phyloP scores from a whole-genome alignment of 2,888 invertebrate genomes.

The Sericinus montela region DNA sequence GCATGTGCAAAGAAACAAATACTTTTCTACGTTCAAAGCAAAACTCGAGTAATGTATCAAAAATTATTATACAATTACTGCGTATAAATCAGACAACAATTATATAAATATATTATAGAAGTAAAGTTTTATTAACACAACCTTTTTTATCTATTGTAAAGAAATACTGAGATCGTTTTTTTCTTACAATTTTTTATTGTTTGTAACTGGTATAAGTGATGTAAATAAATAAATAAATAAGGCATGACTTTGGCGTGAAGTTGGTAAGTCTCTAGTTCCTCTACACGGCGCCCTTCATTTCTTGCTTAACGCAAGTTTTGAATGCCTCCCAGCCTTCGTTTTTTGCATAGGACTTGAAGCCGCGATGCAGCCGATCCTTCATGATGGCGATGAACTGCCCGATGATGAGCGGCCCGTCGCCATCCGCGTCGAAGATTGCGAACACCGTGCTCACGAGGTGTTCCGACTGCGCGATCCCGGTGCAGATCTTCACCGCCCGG shows the following conservation, averaged over 20 bases:
- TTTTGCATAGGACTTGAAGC: conserved; percentile 94
- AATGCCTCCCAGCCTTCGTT: conserved; percentile 96
- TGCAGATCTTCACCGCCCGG: conserved; percentile 96
- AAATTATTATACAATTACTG: too few species aligned
- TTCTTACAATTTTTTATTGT: neutral
- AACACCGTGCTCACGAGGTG: conserved; percentile 97
- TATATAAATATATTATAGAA: too few species aligned
- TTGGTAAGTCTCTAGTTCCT: conserved; percentile 18
- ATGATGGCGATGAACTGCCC: conserved; percentile 99
- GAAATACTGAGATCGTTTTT: too few species aligned
- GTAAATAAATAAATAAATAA: neutral
- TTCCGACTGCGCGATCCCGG: conserved; percentile 90
- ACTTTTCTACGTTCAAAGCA: too few species aligned
- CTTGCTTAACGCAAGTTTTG: conserved; percentile 93
- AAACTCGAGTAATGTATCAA: too few species aligned
- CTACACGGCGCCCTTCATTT: conserved; percentile 87
- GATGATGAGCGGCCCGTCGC: conserved; percentile 96
- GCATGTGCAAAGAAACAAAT: too few species aligned
- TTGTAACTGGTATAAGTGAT: neutral
- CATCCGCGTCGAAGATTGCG: conserved; percentile 98
- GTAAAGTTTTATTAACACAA: neutral
- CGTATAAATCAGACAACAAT: too few species aligned
- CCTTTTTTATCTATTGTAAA: too few species aligned
- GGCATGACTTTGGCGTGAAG: neutral
- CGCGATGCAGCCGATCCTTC: conserved; percentile 97